These are phyloP conservation scores for Characodon lateralis DNA, from an alignment of 2,797 vertebrate genomes.

Conservation along the genomic window DNA sequence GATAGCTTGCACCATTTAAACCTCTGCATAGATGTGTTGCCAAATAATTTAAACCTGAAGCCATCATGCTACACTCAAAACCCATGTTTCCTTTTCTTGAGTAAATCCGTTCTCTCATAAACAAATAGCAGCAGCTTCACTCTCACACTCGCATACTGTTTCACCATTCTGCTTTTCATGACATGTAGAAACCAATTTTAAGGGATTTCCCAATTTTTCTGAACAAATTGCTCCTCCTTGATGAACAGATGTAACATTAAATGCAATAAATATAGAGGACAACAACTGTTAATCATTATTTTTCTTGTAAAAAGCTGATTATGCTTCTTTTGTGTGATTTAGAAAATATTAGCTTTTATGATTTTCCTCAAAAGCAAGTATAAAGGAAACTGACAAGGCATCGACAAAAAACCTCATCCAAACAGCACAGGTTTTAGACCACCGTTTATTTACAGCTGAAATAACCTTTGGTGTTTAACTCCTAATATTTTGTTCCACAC, in stretches of 20 bases:
- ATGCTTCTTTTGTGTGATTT: neutral
- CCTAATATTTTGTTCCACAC: neutral
- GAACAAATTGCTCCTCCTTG: slow-evolving; percentile 11
- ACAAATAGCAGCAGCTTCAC: neutral
- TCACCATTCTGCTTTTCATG: neutral
- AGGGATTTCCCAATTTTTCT: neutral
- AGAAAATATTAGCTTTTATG: neutral
- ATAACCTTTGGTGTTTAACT: slow-evolving; percentile 21
- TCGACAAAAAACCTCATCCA: slow-evolving; percentile 10
- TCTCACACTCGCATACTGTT: neutral
- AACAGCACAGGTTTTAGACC: slow-evolving; percentile 24
- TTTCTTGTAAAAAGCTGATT: slow-evolving; percentile 8
- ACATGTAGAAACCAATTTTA: neutral
- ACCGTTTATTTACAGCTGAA: neutral
- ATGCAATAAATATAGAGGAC: neutral
- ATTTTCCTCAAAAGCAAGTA: neutral
- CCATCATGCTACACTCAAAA: neutral
- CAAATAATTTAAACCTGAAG: too few species aligned
- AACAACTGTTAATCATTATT: neutral
- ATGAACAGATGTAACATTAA: neutral
- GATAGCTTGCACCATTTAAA: neutral
- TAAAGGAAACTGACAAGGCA: slow-evolving; percentile 1
- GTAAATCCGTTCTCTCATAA: neutral
- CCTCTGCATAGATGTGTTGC: neutral
- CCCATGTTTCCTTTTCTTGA: neutral